Base-by-base conservation (phyloP, 2,797 vertebrate species). In the Gastrophryne carolinensis region DNA sequence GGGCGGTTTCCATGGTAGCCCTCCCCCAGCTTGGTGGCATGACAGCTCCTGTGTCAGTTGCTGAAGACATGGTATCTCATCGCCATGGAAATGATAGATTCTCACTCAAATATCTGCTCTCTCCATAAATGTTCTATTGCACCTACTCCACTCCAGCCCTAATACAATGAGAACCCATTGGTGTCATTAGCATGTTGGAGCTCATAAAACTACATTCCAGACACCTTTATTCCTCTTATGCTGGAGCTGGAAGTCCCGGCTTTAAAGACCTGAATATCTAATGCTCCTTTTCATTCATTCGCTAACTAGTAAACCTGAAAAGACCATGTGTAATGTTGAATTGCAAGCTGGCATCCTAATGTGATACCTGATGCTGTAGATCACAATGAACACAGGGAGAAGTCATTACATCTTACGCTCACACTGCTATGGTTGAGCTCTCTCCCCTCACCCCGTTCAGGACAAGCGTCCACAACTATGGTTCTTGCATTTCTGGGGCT, bases 1-100 rank as follows among this genome's bases (percentile, higher is more conserved):
- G 57, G 29, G 15, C 5, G 41, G 75, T 72, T 72, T 44, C 66
- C 41, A 78, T 64, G 53, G 75, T 47, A 52, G 65, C 68, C 60
- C 75, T 58, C 75, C 75, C 74, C 75, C 74, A 77, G 65, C 37
- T 62, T 63, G 56, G 32, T 62, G 35, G 66, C 58, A 70, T 77
- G 67, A 70, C 74, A 77, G 66, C 67, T 49, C 52, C 58, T 39
- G n/a, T 76, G 73, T 76, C 73, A 70, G 32, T 61, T 75, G 27
- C 19, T 57, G 34, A 53, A 29, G 65, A 61, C n/a, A n/a, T n/a
- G 34, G 37, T 60, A 69, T 78, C 58, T 26, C 52, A 78, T 64
- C 72, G 60, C 67, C 61, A 65, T 57, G 61, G 61, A 65, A 72
- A 62, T 77, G 3, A 64, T 19, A 35, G 47, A 47, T 50, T 56